Conservation (phyloP, 2,888 invertebrate genomes). For the Tachina lurida region DNA sequence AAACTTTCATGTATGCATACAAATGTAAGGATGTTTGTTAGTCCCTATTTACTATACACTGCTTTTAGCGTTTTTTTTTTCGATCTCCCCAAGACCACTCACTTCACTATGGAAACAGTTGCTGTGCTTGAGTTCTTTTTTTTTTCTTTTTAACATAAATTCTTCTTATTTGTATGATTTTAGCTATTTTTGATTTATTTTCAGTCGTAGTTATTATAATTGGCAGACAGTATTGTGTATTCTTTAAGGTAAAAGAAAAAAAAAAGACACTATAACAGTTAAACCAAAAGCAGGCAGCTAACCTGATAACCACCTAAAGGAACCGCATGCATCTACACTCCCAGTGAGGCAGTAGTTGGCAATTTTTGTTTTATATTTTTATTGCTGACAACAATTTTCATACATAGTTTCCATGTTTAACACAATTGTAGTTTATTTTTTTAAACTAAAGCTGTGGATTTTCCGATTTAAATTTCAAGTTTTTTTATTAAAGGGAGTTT, state of each 20-base stretch:
- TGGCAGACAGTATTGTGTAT: constrained; percentile 68
- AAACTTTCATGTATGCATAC: background rate
- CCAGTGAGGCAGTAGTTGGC: constrained; percentile 42
- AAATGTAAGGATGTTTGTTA: background rate
- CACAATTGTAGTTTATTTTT: constrained; percentile 62
- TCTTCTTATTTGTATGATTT: constrained; percentile 46
- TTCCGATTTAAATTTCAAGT: constrained; percentile 8
- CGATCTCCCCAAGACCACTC: background rate
- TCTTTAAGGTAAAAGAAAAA: constrained; percentile 46
- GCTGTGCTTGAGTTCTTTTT: background rate
- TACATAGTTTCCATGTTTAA: constrained; percentile 68
- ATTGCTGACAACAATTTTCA: constrained; percentile 66
- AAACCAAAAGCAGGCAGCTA: background rate
- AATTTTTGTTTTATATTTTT: background rate
- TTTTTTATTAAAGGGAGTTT: constrained; percentile 18
- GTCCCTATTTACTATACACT: background rate
- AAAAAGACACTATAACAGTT: constrained; percentile 28
- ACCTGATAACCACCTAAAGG: background rate
- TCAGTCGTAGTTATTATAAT: constrained; percentile 68
- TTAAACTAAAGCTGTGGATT: background rate
- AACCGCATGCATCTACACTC: constrained; percentile 8
- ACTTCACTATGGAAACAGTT: background rate
- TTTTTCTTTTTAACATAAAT: background rate
- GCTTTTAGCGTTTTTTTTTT: background rate
- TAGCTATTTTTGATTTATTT: constrained; percentile 70